Evolutionary conservation across 2,797 vertebrate genomes (phyloP), one percentile per base, ranked within the genome.

Genomic region (Holocentrus rufus): DNA sequence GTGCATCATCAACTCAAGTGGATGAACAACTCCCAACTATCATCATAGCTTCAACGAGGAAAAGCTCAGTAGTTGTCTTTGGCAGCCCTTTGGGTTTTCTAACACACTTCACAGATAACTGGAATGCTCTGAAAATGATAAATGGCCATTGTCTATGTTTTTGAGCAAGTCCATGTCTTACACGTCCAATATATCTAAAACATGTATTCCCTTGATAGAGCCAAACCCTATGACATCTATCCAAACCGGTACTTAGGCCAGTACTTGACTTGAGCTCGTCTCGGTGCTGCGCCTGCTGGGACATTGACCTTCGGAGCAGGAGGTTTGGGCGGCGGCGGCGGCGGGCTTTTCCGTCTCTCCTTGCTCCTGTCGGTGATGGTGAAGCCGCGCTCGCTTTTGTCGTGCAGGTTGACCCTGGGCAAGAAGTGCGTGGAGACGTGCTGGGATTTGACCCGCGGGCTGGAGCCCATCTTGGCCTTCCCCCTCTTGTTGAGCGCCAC

Each of bases 401-500:
- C 94, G 0, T 87, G 87, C n/a, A 93, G 89, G 73, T 91, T 83
- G 81, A 97, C 95, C 67, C 97, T 93, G 0, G 98, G 98, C 64
- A 99, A 85, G 87, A 99, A 99, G 83, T 99, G 97, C 0, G 98
- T 98, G 62, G 98, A 98, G 63, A 96, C 85, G 0, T 99, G 97
- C 80, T 98, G 97, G n/a, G 97, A 94, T 73, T 96, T 96, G 25
- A 98, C 97, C 0, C 95, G 88, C 0, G 96, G 96, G 69, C 96
- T 98, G 86, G 96, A 97, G 66, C 98, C 98, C 64, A 97, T 93
- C 70, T 98, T 99, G 3, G 97, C 97, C 67, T 98, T 98, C 3
- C 98, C 98, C 30, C 96, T 85, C 83, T 99, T 99, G 81, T 99
- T 99, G 80, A 99, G 94, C 0, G 97, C 98, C 92, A 99, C 96